phyloP scores from a whole-genome alignment of 2,113 vertebrate genomes.

The Cephalophus harveyi region DNA sequence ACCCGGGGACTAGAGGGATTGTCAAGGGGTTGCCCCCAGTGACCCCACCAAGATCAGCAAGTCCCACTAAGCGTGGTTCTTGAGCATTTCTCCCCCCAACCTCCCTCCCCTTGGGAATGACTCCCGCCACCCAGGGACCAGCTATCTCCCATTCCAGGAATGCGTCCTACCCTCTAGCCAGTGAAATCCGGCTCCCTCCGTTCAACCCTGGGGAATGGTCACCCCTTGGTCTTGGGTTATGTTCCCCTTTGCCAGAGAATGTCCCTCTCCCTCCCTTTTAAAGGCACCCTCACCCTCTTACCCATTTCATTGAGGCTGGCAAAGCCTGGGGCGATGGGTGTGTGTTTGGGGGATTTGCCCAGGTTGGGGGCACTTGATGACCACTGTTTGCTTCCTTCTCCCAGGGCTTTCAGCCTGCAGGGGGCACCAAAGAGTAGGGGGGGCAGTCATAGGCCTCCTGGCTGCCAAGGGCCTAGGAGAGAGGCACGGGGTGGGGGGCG shows the following conservation, averaged over 20 bases:
- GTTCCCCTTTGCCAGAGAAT: neutral
- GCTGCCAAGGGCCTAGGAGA: neutral
- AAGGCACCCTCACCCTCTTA: conserved; percentile 74
- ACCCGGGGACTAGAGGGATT: neutral
- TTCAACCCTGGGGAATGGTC: neutral
- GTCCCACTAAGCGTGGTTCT: too few relatives aligned
- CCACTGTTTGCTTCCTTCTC: conserved; percentile 90
- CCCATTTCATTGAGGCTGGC: conserved; percentile 94
- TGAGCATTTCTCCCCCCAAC: too few relatives aligned
- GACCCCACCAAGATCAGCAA: neutral
- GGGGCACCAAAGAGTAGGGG: neutral
- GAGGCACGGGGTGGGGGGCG: neutral
- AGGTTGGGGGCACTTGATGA: conserved; percentile 93
- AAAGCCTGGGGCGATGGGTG: conserved; percentile 87
- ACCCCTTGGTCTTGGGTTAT: neutral
- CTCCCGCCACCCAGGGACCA: too few relatives aligned
- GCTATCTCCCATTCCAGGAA: neutral
- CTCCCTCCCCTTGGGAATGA: neutral
- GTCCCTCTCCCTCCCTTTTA: neutral
- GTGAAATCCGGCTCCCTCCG: neutral
- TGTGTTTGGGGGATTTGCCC: conserved; percentile 92
- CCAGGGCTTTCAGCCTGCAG: conserved; percentile 87
- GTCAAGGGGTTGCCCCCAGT: neutral
- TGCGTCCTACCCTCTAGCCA: neutral
- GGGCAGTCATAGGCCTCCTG: neutral